Conservation (phyloP, 2,113 vertebrate species). For the Rhea americana region DNA sequence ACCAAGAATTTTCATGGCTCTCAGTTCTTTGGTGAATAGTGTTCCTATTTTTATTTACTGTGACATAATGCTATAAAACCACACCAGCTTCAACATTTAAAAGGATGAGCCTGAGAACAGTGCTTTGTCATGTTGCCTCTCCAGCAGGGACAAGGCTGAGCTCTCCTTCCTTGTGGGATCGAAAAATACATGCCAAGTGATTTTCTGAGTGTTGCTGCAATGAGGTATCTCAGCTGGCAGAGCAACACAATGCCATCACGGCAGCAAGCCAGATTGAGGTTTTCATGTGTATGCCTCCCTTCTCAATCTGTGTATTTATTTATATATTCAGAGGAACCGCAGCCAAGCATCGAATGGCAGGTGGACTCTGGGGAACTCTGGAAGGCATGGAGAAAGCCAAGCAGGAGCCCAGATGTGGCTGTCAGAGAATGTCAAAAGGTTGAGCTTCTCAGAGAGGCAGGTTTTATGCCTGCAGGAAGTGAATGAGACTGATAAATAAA, state of each 20-base stretch:
- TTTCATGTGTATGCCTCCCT: background rate
- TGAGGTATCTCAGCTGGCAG: background rate
- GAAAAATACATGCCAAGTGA: accelerated
- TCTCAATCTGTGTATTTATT: background rate
- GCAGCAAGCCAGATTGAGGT: background rate
- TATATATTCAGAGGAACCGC: background rate
- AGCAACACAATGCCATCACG: background rate
- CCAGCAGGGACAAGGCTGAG: background rate
- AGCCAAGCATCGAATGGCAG: background rate
- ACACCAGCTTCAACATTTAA: background rate
- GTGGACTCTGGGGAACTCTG: accelerated
- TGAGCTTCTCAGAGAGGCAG: background rate
- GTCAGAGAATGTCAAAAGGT: background rate
- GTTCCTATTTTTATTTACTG: background rate
- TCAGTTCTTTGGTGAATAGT: background rate
- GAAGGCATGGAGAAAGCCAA: background rate
- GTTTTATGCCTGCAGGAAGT: background rate
- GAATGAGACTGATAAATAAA: background rate
- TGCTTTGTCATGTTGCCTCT: background rate
- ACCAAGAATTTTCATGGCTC: background rate
- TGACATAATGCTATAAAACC: background rate
- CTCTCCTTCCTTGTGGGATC: background rate
- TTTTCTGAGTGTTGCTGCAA: background rate
- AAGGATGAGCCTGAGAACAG: background rate
- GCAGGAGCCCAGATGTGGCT: background rate